Conservation (phyloP, 2,113 vertebrate species). For the Peromyscus leucopus region DNA sequence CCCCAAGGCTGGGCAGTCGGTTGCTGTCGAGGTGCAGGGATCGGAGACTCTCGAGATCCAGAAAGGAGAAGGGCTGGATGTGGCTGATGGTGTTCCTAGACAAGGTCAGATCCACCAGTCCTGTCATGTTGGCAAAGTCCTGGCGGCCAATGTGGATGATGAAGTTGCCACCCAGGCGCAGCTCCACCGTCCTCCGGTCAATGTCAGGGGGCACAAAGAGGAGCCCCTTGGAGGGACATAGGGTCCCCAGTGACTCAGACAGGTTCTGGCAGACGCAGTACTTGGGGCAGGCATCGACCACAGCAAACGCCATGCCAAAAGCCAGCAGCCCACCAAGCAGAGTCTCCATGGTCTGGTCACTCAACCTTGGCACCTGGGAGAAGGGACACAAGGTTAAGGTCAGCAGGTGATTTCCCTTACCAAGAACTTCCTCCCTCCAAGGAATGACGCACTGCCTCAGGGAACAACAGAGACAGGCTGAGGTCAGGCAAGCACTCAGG, state of each 20-base stretch:
- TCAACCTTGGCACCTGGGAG: slow-evolving; percentile 90
- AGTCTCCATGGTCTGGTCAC: slow-evolving; percentile 96
- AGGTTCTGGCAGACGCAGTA: slow-evolving; percentile 99
- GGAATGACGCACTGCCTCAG: accelerated
- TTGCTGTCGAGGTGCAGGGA: slow-evolving; percentile 97
- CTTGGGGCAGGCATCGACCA: slow-evolving; percentile 96
- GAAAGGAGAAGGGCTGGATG: slow-evolving; percentile 97
- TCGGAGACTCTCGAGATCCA: slow-evolving; percentile 96
- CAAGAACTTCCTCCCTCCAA: background rate
- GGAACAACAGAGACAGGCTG: background rate
- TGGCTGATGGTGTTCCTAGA: slow-evolving; percentile 97
- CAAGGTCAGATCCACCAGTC: slow-evolving; percentile 97
- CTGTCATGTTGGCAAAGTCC: slow-evolving; percentile 99
- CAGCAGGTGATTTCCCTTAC: background rate
- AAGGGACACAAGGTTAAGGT: slow-evolving; percentile 68
- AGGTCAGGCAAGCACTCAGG: background rate
- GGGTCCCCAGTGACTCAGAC: slow-evolving; percentile 97
- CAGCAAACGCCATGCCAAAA: slow-evolving; percentile 93
- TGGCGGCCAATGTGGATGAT: slow-evolving; percentile 96
- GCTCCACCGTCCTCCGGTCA: slow-evolving; percentile 96
- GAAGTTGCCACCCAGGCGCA: slow-evolving; percentile 97
- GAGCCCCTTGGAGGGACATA: slow-evolving; percentile 98
- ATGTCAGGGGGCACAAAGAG: slow-evolving; percentile 97
- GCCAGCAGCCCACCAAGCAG: slow-evolving; percentile 95
- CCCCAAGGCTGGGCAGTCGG: slow-evolving; percentile 94